phyloP scores from a whole-genome alignment of 1,140 invertebrate genomes.

The Diorhabda elongata region DNA sequence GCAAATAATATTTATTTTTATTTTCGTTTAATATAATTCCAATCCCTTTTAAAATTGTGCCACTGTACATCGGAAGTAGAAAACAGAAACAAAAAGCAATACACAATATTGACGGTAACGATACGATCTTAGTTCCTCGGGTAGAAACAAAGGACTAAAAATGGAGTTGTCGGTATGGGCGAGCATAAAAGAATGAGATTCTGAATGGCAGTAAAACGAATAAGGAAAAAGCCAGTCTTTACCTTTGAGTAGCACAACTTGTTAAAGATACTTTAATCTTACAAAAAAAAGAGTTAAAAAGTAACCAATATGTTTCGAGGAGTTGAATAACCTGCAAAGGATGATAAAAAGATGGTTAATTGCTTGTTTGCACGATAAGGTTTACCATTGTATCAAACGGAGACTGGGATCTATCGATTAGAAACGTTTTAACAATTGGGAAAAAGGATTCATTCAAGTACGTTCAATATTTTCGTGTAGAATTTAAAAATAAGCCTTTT shows the following conservation, averaged over 20 bases:
- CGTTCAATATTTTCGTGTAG: no score
- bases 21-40: no score
- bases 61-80: no score
- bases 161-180: background rate
- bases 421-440: no score
- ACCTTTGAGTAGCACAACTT: background rate
- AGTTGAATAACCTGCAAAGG: background rate
- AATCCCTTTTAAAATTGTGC: no score
- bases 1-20: no score
- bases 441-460: no score
- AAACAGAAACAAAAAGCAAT: background rate
- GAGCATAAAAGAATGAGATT: slow-evolving; percentile 7
- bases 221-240: slow-evolving; percentile 6
- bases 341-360: no score
- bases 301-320: background rate
- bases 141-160: slow-evolving; percentile 7
- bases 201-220: background rate
- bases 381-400: no score
- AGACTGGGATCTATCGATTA: no score
- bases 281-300: background rate
- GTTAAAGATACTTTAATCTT: background rate
- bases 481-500: no score
- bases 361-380: no score
- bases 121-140: slow-evolving; percentile 4
- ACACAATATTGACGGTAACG: slow-evolving; percentile 12